Conservation (phyloP, 2,113 vertebrate genomes). For the Dicaeum eximium region DNA sequence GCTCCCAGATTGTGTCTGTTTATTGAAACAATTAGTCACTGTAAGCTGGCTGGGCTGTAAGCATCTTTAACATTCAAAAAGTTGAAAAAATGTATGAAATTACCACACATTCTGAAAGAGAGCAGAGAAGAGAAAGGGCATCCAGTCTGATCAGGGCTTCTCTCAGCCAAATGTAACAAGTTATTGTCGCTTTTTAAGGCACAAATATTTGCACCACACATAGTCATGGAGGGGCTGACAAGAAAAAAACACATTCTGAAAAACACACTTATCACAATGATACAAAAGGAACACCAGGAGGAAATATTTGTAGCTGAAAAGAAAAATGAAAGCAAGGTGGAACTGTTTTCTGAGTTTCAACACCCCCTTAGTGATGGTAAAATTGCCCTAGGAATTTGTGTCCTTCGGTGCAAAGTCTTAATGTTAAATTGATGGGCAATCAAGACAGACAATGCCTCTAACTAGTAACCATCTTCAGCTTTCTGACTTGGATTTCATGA, state of each 20-base stretch:
- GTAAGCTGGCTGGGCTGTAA: rapidly evolving
- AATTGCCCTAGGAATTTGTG: neutral
- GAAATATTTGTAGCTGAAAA: neutral
- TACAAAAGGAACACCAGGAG: neutral
- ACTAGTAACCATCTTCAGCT: neutral
- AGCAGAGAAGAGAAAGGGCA: neutral
- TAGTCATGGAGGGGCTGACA: neutral
- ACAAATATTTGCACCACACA: neutral
- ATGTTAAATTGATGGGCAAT: neutral
- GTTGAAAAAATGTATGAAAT: neutral
- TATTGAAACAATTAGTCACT: neutral
- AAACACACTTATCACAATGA: neutral
- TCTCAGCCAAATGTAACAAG: neutral
- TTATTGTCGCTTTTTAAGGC: neutral
- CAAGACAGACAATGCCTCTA: neutral
- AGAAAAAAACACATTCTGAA: neutral
- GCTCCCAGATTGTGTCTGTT: neutral
- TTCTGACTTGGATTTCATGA: neutral
- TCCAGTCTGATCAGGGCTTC: neutral
- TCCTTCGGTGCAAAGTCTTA: neutral
- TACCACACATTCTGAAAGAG: neutral
- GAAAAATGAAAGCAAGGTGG: neutral
- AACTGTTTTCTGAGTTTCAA: neutral
- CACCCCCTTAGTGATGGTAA: neutral
- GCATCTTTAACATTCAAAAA: neutral